Evolutionary conservation across 2,113 vertebrate genomes (phyloP).

Genomic region (Corythoichthys intestinalis): DNA sequence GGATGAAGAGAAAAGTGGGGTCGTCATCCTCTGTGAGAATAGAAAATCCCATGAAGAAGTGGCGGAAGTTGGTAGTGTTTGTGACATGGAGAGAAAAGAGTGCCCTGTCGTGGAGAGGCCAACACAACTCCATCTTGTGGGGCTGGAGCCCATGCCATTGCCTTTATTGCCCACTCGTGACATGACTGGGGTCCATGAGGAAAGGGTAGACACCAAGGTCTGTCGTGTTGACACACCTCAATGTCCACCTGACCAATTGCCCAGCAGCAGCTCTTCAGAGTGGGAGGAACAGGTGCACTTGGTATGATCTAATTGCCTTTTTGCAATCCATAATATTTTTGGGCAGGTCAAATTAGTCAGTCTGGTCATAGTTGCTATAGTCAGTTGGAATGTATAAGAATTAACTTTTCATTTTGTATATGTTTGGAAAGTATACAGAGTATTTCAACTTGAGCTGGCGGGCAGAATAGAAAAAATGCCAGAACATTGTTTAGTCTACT

Average conservation of each 20-base stretch:
- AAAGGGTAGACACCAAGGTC: conserved; percentile 47
- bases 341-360: conserved; percentile 42
- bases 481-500: conserved; percentile 11
- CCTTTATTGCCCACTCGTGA: conserved; percentile 64
- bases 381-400: conserved; percentile 30
- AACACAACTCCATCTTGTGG: conserved; percentile 75
- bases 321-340: not conserved
- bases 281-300: conserved; percentile 92
- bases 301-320: conserved; percentile 68
- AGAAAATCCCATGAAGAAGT: conserved; percentile 70
- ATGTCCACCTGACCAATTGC: conserved; percentile 75
- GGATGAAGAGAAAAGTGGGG: conserved; percentile 20
- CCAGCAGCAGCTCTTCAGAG: conserved; percentile 80
- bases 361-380: conserved; percentile 19
- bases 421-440: not conserved
- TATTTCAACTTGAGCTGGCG: conserved; percentile 7
- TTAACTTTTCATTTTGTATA: conserved; percentile 20
- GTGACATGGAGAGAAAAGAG: conserved; percentile 46
- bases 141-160: conserved; percentile 59
- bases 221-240: conserved; percentile 64
- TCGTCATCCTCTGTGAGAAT: conserved; percentile 34
- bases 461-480: conserved; percentile 3
- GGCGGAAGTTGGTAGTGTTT: conserved; percentile 51
- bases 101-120: conserved; percentile 61
- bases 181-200: conserved; percentile 33